Evolutionary conservation across 2,797 vertebrate genomes (phyloP).

Genomic region (Sarcophilus harrisii): DNA sequence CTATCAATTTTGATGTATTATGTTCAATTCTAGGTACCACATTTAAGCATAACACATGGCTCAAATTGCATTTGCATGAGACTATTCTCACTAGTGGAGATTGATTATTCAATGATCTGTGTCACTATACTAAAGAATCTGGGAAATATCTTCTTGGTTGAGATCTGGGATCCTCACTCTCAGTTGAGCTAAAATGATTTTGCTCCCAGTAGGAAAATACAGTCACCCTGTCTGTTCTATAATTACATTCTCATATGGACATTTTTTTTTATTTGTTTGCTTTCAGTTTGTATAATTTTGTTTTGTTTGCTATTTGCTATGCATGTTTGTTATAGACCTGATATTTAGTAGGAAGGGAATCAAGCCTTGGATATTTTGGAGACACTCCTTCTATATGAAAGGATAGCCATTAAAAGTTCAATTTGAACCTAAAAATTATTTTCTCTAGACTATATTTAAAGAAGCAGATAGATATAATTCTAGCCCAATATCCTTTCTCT

Average conservation of each 20-base stretch:
- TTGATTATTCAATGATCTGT: background rate
- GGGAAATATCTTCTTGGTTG: background rate
- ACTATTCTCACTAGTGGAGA: background rate
- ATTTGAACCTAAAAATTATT: background rate
- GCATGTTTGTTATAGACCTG: background rate
- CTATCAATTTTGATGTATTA: background rate
- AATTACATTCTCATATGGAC: background rate
- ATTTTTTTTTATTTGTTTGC: background rate
- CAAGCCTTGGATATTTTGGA: background rate
- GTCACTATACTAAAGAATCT: background rate
- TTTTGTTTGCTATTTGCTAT: background rate
- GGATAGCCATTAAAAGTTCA: background rate
- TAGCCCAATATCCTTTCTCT: background rate
- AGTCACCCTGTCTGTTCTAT: background rate
- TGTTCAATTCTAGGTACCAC: background rate
- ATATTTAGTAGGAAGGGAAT: background rate
- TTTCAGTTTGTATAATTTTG: background rate
- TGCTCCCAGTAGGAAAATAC: background rate
- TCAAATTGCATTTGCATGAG: background rate
- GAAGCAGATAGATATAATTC: background rate
- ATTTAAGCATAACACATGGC: background rate
- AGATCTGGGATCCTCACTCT: background rate
- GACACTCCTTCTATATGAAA: background rate
- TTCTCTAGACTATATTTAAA: background rate
- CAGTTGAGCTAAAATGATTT: background rate